Base-by-base conservation (phyloP, 2,888 invertebrate genomes). In the Lasioglossum marginatum region DNA sequence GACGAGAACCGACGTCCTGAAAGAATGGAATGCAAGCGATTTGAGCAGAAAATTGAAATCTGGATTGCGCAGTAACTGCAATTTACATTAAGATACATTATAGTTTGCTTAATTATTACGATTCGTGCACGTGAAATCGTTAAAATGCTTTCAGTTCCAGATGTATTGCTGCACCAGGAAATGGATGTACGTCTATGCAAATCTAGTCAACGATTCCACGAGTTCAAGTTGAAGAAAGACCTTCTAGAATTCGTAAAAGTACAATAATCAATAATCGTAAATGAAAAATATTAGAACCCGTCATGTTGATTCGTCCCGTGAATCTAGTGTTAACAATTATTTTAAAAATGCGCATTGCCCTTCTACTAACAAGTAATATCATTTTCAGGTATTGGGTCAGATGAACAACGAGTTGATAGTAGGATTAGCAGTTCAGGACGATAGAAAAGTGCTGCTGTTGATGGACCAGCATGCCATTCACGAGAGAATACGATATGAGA, bases 401-500 rank as follows among this genome's bases (percentile, higher is more conserved):
- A 95, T 98, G 31, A 98, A 98, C 94, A 95, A 95, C 52, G 98
- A 97, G 95, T 97, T 97, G 91, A 97, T 98, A 89, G 96, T 96
- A 37, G 96, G 96, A n/a, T 93, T 95, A 80, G 92, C 92, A 71
- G 89, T 93, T 52, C 94, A 95, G 76, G 94, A 95, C 88, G 93
- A 94, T 79, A 95, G 93, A 34, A 95, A 96, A 88, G 95, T 96
- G 81, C 92, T 98, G 34, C 96, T 97, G 52, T 92, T 97, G 52
- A 97, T 98, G 94, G 98, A 98, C 95, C 98, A 98, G 95, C 98
- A 98, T 95, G 98, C 98, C 68, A 97, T 97, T 45, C 97, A 98
- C 94, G 98, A 98, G 95, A 96, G 98, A 93, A 96, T 98, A 86
- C 96, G 97, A 85, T 96, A 98, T 72, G 98, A 98, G 95, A 95